A percentile compares a stretch with the other conserved stretches of the same genome.
phyloP scores from a whole-genome alignment of 2,888 invertebrate genomes.

The Drosophila suboccidentalis region DNA sequence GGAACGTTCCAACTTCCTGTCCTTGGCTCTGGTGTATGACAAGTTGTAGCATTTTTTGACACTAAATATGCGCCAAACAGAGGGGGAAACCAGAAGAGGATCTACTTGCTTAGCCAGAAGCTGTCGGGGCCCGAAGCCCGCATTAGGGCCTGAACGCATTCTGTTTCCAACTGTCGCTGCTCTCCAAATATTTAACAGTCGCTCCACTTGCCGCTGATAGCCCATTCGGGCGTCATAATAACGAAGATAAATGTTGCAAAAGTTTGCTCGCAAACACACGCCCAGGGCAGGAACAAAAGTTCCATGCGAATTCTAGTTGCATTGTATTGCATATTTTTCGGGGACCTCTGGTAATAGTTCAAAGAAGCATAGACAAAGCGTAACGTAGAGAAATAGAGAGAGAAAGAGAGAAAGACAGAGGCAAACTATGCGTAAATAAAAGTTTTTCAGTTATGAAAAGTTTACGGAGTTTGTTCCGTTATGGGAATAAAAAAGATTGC shows the following conservation, averaged over 20 bases:
- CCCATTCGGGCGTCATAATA: conserved; percentile 82
- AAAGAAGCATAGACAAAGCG: not conserved
- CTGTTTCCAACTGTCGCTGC: conserved; percentile 50
- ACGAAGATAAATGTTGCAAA: conserved; percentile 79
- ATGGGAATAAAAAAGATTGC: conserved; percentile 16
- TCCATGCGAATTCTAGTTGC: conserved; percentile 57
- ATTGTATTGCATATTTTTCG: conserved; percentile 64
- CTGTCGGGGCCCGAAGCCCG: conserved; percentile 31
- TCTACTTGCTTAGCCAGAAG: conserved; percentile 42
- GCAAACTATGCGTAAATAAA: conserved; percentile 49
- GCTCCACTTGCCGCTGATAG: conserved; percentile 76
- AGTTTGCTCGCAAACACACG: conserved; percentile 62
- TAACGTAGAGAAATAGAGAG: not conserved
- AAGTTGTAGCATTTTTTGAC: conserved; percentile 72
- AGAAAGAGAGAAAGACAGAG: not conserved
- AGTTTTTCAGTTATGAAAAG: conserved; percentile 53
- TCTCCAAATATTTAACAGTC: conserved; percentile 76
- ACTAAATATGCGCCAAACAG: conserved; percentile 18
- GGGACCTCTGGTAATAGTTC: conserved; percentile 37
- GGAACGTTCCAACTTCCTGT: not conserved
- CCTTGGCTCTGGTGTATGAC: conserved; percentile 55
- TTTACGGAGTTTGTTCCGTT: conserved; percentile 39
- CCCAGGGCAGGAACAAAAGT: conserved; percentile 21
- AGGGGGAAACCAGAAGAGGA: not conserved
- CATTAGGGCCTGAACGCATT: conserved; percentile 56